Conservation (phyloP, 2,113 vertebrate genomes). For the Ivindomyrus marchei region DNA sequence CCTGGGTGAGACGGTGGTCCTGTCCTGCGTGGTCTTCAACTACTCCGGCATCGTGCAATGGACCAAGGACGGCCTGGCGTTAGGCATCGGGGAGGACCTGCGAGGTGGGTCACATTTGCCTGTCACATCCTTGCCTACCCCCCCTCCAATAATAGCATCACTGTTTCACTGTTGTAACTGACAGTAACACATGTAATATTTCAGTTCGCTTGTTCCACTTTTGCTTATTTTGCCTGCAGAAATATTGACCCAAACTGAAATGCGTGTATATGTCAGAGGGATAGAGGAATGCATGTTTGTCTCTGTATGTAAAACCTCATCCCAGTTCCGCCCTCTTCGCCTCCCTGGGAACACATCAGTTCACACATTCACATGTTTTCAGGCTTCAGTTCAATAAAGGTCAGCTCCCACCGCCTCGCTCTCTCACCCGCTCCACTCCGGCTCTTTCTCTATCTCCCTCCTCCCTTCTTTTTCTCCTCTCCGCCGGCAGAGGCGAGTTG, state of each 20-base stretch:
- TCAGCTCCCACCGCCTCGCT: conserved; percentile 23
- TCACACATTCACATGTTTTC: conserved; percentile 7
- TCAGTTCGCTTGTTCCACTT: neutral
- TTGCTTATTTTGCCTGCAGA: neutral
- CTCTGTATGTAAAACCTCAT: neutral
- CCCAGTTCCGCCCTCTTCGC: neutral
- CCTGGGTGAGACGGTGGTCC: conserved; percentile 74
- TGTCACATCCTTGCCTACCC: neutral
- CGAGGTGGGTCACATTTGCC: conserved; percentile 61
- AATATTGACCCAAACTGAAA: neutral
- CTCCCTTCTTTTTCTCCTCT: neutral
- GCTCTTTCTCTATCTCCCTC: neutral
- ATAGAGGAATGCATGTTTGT: neutral
- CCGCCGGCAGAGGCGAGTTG: neutral
- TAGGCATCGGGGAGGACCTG: conserved; percentile 84
- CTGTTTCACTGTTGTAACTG: neutral
- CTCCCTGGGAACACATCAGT: neutral
- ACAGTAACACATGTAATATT: neutral
- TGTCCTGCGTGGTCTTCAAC: conserved; percentile 87
- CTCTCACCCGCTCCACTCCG: conserved; percentile 15
- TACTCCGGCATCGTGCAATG: conserved; percentile 93
- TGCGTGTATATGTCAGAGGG: neutral
- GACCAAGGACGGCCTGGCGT: conserved; percentile 91
- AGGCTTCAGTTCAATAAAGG: conserved; percentile 43
- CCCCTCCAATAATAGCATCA: neutral